Conservation (phyloP, 2,113 vertebrate genomes). For the Cygnus buccinator region DNA sequence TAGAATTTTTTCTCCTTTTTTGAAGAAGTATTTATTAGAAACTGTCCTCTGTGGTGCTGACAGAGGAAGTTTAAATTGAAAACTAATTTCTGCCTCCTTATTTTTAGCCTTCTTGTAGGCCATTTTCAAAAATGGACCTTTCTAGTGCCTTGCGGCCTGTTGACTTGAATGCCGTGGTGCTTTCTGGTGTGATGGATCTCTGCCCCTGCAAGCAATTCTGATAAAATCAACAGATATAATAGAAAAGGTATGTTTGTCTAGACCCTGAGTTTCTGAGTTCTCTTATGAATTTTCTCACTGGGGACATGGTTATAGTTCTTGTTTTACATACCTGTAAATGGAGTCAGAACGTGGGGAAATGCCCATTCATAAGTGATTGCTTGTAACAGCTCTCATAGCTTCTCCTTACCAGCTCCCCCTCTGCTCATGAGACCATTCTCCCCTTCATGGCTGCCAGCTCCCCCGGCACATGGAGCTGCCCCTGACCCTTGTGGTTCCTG, state of each 20-base stretch:
- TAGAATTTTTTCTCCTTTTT: conserved; percentile 25
- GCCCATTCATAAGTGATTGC: neutral
- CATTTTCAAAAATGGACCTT: conserved; percentile 27
- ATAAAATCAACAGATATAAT: neutral
- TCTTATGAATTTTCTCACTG: neutral
- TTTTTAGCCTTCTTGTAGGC: conserved; percentile 33
- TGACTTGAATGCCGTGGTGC: neutral
- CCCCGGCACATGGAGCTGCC: neutral
- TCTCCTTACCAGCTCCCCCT: neutral
- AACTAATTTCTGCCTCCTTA: conserved; percentile 29
- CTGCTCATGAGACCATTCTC: neutral
- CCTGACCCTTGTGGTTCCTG: neutral
- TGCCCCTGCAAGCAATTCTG: neutral
- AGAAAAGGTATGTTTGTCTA: neutral
- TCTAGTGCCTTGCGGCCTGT: neutral
- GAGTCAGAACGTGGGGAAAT: neutral
- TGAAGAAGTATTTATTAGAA: conserved; percentile 56
- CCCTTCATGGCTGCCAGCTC: neutral
- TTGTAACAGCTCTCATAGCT: neutral
- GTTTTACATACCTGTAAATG: neutral
- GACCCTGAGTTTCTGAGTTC: neutral
- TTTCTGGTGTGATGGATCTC: neutral
- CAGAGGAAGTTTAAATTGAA: conserved; percentile 45
- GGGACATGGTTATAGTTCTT: neutral
- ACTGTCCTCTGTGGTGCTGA: conserved; percentile 37